Evolutionary conservation across 2,888 invertebrate species (phyloP).

Genomic region (Torymus texanus): DNA sequence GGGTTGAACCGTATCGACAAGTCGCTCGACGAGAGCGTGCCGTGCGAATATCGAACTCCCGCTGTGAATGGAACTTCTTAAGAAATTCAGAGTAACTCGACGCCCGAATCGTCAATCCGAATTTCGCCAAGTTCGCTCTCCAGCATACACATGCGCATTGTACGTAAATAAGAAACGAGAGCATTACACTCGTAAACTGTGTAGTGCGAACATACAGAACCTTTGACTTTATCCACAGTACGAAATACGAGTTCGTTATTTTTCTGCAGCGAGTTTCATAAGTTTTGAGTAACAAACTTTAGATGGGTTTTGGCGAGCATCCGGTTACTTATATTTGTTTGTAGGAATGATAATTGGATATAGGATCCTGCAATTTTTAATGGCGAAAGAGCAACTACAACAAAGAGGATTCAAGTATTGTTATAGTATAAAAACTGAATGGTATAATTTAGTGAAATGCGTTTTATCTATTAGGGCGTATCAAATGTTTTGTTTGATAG

Average conservation of each 20-base stretch:
- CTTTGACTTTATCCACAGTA: not conserved
- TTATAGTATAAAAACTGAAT: too few relatives aligned
- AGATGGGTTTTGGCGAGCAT: not conserved
- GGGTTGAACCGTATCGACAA: slow-evolving; percentile 53
- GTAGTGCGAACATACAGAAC: not conserved
- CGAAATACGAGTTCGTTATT: slow-evolving; percentile 23
- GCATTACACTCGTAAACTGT: not conserved
- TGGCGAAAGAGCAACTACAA: too few relatives aligned
- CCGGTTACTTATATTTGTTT: not conserved
- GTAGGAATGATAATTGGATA: not conserved
- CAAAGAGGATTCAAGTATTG: too few relatives aligned
- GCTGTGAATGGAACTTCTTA: slow-evolving; percentile 40
- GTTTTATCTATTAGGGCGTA: too few relatives aligned
- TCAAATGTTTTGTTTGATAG: too few relatives aligned
- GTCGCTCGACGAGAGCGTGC: not conserved
- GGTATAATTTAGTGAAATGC: too few relatives aligned
- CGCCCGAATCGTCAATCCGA: slow-evolving; percentile 44
- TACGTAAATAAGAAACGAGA: slow-evolving; percentile 31
- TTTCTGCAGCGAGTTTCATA: slow-evolving; percentile 3
- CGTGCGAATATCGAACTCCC: not conserved
- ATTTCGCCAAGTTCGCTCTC: slow-evolving; percentile 31
- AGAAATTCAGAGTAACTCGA: slow-evolving; percentile 46
- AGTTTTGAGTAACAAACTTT: slow-evolving; percentile 5
- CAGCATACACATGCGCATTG: not conserved
- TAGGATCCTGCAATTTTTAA: not conserved